Base-by-base conservation (phyloP, 2,888 invertebrate species). In the Lamellibrachia satsuma region DNA sequence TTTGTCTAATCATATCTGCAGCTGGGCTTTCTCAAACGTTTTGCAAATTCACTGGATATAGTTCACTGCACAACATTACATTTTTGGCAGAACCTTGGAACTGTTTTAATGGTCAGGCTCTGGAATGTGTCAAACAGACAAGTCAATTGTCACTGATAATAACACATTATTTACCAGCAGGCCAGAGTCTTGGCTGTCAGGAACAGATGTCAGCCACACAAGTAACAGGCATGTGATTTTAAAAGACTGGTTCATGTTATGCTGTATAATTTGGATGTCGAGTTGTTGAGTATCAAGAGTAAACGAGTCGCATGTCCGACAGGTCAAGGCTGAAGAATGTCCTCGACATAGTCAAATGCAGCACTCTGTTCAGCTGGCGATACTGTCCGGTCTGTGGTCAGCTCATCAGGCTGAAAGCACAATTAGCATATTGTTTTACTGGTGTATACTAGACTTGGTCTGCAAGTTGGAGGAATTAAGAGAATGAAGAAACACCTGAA, bases 281-380 rank as follows among this genome's bases (percentile, higher is more conserved):
- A 75, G 22, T 75, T 75, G 22, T 22, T 3, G 22, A 15, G 75
- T 75, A n/a, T 75, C 75, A 9, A 55, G 55, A 55, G 9, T 55
- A 55, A 55, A 55, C 55, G 9, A 1, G 22, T 75, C 75, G n/a
- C 75, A 75, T 75, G 22, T 22, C 75, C 22, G 15, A 15, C 15
- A 22, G 11, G 90, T 92, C 92, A 93, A 90, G 93, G 93, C 91
- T 90, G 75, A 55, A 92, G 90, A 11, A 96, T 94, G 92, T 96
- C 96, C 93, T 96, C 96, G 93, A 95, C 95, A 92, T 96, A 96
- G 94, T 96, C 96, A 94, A 95, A 96, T 39, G 95, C 95, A 55
- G 94, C 93, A 90, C 93, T 94, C 75, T 92, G 93, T 90, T 96
- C 96, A 15, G 95, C 94, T 91, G 96, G 96, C 7, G 96, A 96